A percentile compares a stretch with the other conserved stretches of the same genome.
phyloP scores from a whole-genome alignment of 2,888 invertebrate genomes.

The Cryptus armator region DNA sequence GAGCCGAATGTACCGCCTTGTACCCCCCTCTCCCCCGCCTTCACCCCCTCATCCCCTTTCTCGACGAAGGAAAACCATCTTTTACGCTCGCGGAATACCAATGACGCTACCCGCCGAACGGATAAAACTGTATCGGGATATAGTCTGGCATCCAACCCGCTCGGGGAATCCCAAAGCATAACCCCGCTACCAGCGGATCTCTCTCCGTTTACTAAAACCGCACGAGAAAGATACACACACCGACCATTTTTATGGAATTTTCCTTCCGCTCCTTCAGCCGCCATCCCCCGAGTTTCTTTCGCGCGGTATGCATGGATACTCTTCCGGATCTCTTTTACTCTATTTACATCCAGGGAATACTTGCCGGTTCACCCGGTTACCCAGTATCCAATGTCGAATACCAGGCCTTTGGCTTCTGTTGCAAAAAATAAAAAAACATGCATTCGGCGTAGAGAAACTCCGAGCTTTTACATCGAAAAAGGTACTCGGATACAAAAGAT shows the following conservation, averaged over 20 bases:
- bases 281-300: slow-evolving; percentile 9
- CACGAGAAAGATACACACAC: slow-evolving; percentile 54
- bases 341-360: slow-evolving; percentile 51
- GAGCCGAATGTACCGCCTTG: slow-evolving; percentile 49
- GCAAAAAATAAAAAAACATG: slow-evolving; percentile 23
- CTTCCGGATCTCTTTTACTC: slow-evolving; percentile 18
- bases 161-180: slow-evolving; percentile 66
- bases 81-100: slow-evolving; percentile 80
- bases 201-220: slow-evolving; percentile 59
- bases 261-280: slow-evolving; percentile 1
- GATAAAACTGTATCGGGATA: slow-evolving; percentile 77
- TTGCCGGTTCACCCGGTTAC: slow-evolving; percentile 6
- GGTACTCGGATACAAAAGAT: slow-evolving; percentile 7
- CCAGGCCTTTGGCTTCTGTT: slow-evolving; percentile 21
- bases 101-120: slow-evolving; percentile 73
- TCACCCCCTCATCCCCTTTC: background rate
- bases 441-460: slow-evolving; percentile 9
- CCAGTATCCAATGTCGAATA: slow-evolving; percentile 28
- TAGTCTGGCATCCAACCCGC: slow-evolving; percentile 67
- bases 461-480: slow-evolving; percentile 3
- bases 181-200: slow-evolving; percentile 50
- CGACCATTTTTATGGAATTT: slow-evolving; percentile 62
- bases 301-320: slow-evolving; percentile 21
- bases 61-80: slow-evolving; percentile 77
- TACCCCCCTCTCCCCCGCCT: too few species aligned